Base-by-base conservation (phyloP, 2,113 vertebrate genomes). In the Pycnonotus jocosus region DNA sequence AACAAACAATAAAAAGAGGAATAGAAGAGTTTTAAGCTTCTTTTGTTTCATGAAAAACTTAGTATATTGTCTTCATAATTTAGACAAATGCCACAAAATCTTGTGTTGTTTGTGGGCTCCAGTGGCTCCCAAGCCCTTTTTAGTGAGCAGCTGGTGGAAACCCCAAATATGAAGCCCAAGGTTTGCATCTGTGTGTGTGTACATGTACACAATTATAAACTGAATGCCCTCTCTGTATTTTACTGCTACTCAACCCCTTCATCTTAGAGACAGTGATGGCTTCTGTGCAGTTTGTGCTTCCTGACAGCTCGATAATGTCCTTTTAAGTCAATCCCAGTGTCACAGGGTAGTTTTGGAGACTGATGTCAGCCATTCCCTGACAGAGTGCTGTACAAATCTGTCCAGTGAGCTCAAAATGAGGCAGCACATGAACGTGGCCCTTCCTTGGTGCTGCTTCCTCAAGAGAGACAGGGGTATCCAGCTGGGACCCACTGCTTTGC, bases 391-490 rank as follows among this genome's bases (percentile, higher is more conserved):
- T 33, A 37, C 33, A 11, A 20, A 47, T 20, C 65, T 74, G 64
- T 10, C 47, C 24, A 6, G 27, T 8, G 38, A 66, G 38, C 30
- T 42, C 5, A 30, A 40, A 77, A 48, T 23, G 70, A 77, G 61
- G 71, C 17, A 2, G 54, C 1, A 3, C 38, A 25, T 4, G 24
- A 30, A 5, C 4, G 2, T 0, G 2, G 0, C 31, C 38, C 45
- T 56, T 24, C 40, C 68, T 15, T 2, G n/a, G 79, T 60, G 77
- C 37, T 19, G 38, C 78, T 78, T 51, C 1, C 0, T 40, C 71
- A 31, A 0, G 35, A 71, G 35, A 68, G 48, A 28, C 37, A 45
- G 77, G 38, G 7, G 14, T 5, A 23, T 3, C 58, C 81, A 70
- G 45, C 66, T 61, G 88, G 76, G 86, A 62, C 48, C 53, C 3